phyloP scores from a whole-genome alignment of 1,140 invertebrate species.

The Drosophila lini region DNA sequence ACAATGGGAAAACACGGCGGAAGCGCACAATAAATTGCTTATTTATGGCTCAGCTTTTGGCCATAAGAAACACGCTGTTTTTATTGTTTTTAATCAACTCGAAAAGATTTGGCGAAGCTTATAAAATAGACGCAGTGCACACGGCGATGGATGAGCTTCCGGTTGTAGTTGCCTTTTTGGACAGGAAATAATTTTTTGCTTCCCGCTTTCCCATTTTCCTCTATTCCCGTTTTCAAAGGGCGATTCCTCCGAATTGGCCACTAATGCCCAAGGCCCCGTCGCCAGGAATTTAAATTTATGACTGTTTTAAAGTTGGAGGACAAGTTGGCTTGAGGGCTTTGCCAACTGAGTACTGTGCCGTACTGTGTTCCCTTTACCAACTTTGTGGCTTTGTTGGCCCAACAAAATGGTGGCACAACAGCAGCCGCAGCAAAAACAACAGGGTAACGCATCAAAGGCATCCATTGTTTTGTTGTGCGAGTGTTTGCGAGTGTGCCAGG shows the following conservation, averaged over 20 bases:
- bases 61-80: constrained; percentile 81
- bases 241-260: constrained; percentile 29
- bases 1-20: constrained; percentile 79
- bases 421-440: constrained; percentile 4
- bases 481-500: constrained; percentile 8
- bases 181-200: constrained; percentile 78
- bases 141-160: constrained; percentile 75
- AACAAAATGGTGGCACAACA: constrained; percentile 31
- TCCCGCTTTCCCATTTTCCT: not conserved
- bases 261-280: constrained; percentile 39
- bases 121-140: constrained; percentile 76
- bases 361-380: constrained; percentile 39
- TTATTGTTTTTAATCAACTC: constrained; percentile 83
- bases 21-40: constrained; percentile 83
- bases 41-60: constrained; percentile 81
- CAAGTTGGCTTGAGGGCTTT: constrained; percentile 39
- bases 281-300: constrained; percentile 56
- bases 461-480: constrained; percentile 42
- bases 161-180: constrained; percentile 49
- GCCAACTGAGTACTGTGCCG: constrained; percentile 2
- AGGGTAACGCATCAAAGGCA: constrained; percentile 50
- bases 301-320: constrained; percentile 48
- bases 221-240: constrained; percentile 12
- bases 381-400: constrained; percentile 62
- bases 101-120: constrained; percentile 79